Percentiles rank a stretch among this genome's conserved stretches.
Conservation (phyloP, 2,113 vertebrate species). For the Clupea harengus region DNA sequence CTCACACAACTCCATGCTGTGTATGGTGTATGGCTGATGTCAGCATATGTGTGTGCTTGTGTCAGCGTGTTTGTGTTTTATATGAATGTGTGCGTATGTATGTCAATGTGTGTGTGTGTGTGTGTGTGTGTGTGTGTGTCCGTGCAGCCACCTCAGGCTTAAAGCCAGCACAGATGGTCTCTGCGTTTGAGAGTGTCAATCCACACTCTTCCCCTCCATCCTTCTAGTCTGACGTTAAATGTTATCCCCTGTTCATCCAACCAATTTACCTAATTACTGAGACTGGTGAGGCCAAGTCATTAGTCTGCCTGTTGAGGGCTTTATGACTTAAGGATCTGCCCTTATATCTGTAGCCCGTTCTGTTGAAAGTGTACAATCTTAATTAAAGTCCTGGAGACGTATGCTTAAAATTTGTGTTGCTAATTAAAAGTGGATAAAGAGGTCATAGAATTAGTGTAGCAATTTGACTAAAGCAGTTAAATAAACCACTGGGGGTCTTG, state of each 20-base stretch:
- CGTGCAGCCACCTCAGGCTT: slow-evolving; percentile 35
- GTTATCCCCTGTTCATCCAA: slow-evolving; percentile 50
- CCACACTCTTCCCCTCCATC: slow-evolving; percentile 43
- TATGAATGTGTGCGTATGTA: background rate
- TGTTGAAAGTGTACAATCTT: background rate
- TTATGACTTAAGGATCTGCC: background rate
- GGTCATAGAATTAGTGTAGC: background rate
- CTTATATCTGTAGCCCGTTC: background rate
- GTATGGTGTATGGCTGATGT: background rate
- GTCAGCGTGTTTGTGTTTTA: background rate
- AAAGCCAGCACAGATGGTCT: slow-evolving; percentile 62
- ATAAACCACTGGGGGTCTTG: background rate
- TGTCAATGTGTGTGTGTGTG: background rate
- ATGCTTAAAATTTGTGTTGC: background rate
- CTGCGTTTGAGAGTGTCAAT: slow-evolving; percentile 47
- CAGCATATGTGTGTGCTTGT: background rate
- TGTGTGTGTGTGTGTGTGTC: background rate
- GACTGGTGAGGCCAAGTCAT: background rate
- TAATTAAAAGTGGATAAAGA: background rate
- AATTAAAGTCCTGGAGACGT: background rate
- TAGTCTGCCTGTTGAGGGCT: background rate
- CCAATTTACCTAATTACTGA: slow-evolving; percentile 67
- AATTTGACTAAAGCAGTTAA: background rate
- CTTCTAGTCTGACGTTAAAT: slow-evolving; percentile 52
- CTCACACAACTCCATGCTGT: background rate